Base-by-base conservation (phyloP, 2,888 invertebrate species). In the Andricus quercusramuli region DNA sequence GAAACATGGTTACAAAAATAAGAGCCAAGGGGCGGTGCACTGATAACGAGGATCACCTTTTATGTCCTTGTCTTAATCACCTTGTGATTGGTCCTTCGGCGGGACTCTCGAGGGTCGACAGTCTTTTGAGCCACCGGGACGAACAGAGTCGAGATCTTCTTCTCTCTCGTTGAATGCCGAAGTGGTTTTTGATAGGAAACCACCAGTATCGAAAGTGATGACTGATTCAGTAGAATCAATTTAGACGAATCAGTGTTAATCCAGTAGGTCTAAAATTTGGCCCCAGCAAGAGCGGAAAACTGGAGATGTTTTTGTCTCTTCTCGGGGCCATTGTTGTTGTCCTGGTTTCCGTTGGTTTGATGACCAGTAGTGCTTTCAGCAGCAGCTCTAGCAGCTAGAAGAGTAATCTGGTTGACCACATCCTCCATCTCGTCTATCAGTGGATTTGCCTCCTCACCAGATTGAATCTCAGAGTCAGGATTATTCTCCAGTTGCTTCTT, bases 401-500 rank as follows among this genome's bases (percentile, higher is more conserved):
- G 93, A 83, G 96, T 96, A 89, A 96, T 96, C 93, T 96, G 96
- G 93, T 96, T 96, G 83, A 96, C 96, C 85, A 96, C 96, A 93
- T 96, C 96, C 92, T 96, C 96, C 96, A 96, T 96, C 93, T 96
- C 96, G 93, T 96, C 96, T 82, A 95, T 95, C 74, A 96, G 94
- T 37, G 93, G 93, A 82, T 92, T 91, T 22, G 92, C 90, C 77
- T 93, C 93, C 22, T 94, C 80, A 93, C 92, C 66, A 93, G 92
- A 17, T 80, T 90, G 88, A 82, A 85, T 85, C 77, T 88, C 85
- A 86, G 80, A 74, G 78, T 83, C 80, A 25, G 83, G 82, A 78
- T 62, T 85, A 89, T 86, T 32, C 86, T 84, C 87, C 67, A 85
- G 89, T 86, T 51, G 88, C 83, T 64, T 17, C 17, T 47, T 13